Evolutionary conservation across 2,113 vertebrate genomes (phyloP).

Genomic region (Rhynchomys soricoides): DNA sequence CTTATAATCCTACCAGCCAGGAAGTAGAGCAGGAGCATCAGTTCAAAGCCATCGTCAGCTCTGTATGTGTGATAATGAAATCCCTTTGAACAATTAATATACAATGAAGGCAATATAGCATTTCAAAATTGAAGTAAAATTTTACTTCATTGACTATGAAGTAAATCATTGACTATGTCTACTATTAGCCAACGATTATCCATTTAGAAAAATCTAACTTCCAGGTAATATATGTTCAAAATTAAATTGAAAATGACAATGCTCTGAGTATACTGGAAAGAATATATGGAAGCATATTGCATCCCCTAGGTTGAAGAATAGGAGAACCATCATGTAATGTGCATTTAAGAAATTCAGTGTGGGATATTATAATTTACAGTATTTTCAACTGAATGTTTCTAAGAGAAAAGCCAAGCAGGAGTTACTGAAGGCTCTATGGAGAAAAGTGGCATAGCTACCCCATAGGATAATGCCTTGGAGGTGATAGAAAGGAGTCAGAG

Average conservation of each 20-base stretch:
- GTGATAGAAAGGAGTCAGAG: background rate
- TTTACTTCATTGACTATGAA: background rate
- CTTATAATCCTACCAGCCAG: background rate
- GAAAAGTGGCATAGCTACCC: too few species aligned
- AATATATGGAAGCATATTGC: background rate
- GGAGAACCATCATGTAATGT: background rate
- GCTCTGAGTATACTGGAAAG: background rate
- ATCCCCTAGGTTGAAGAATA: background rate
- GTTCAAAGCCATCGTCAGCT: too few species aligned
- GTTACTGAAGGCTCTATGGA: background rate
- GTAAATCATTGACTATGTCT: background rate
- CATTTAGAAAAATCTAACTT: background rate
- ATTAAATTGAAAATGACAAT: background rate
- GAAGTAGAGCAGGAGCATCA: background rate
- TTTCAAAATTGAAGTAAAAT: background rate
- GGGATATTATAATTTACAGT: background rate
- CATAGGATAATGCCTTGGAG: background rate
- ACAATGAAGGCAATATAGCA: background rate
- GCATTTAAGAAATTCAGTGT: background rate
- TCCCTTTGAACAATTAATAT: background rate
- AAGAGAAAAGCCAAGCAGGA: background rate
- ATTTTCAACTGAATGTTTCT: conserved; percentile 12
- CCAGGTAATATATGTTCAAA: background rate
- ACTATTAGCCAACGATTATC: background rate
- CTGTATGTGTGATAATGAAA: background rate